Conservation (phyloP, 1,140 invertebrate species). For the Ephestia elutella region DNA sequence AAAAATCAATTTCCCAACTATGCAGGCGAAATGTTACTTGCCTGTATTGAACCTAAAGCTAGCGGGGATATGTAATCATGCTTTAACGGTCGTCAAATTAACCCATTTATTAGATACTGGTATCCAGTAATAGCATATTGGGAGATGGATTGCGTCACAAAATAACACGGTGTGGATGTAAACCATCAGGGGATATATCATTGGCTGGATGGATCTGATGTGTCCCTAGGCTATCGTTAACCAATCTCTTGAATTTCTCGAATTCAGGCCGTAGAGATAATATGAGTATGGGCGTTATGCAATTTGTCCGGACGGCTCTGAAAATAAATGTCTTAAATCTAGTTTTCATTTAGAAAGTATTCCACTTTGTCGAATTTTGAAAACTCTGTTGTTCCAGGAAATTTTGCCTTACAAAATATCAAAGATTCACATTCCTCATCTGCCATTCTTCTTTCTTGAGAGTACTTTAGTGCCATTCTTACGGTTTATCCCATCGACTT, state of each 20-base stretch:
- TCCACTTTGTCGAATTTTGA: too few relatives aligned
- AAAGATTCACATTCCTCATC: too few relatives aligned
- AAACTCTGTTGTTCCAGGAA: too few relatives aligned
- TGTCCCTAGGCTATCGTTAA: slow-evolving; percentile 1
- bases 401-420: too few relatives aligned
- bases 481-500: too few relatives aligned
- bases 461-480: too few relatives aligned
- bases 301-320: too few relatives aligned
- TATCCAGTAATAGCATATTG: slow-evolving; percentile 2
- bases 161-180: slow-evolving; percentile 1
- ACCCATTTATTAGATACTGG: slow-evolving; percentile 9
- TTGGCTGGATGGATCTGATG: background rate
- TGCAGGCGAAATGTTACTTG: background rate
- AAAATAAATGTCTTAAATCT: too few relatives aligned
- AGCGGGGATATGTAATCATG: slow-evolving; percentile 8
- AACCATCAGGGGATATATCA: slow-evolving; percentile 1
- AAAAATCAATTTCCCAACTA: background rate
- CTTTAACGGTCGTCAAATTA: slow-evolving; percentile 9
- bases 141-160: slow-evolving; percentile 9
- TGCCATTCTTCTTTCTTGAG: too few relatives aligned
- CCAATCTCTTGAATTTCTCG: background rate
- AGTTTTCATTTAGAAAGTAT: too few relatives aligned
- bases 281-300: too few relatives aligned
- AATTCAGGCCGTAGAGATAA: too few relatives aligned
- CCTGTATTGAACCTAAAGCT: background rate